Base-by-base conservation (phyloP, 2,888 invertebrate genomes). In the Beris chalybata region DNA sequence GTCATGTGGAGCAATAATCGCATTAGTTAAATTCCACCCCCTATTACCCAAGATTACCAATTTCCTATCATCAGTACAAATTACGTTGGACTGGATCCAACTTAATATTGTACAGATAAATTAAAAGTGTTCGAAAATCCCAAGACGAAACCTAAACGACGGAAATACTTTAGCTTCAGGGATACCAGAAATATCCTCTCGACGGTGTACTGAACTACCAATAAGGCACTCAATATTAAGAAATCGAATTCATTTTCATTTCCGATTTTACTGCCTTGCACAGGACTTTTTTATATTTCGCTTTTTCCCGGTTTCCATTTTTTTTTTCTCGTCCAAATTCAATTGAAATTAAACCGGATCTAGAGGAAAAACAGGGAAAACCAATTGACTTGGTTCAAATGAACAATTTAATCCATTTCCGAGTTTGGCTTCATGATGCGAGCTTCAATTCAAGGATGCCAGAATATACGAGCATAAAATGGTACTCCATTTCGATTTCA, bases 171-270 rank as follows among this genome's bases (percentile, higher is more conserved):
- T 38, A 5, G 9, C 38, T 38, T 22, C 22, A 1, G 38, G 7
- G 5, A 7, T 1, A 38, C 38, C 38, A 38, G 38, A 38, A 38
- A 38, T 38, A 38, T 50, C 50, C 52, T 43, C 31, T 22, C 22
- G 22, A 22, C 52, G 5, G 43, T 43, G 31, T 53, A 38, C 38
- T 31, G 31, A 44, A 31, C 38, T 31, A 50, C 15, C 47, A 22
- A 38, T 22, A 22, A 22, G 22, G 22, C 38, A 38, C 38, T 38
- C 38, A 45, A 13, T 64, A 53, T 64, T 64, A 64, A 57, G 55
- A 55, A 64, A 64, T 64, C 47, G 54, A 64, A 64, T 64, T 64
- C 55, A 64, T 64, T 64, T 64, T 55, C 64, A 64, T 64, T 64
- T 64, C 64, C 64, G 64, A 29, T 64, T 54, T 64, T 47, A 45